These are phyloP conservation scores for Xestoiulus laeticollis DNA, from an alignment of 2,888 invertebrate genomes.

Conservation along the genomic window DNA sequence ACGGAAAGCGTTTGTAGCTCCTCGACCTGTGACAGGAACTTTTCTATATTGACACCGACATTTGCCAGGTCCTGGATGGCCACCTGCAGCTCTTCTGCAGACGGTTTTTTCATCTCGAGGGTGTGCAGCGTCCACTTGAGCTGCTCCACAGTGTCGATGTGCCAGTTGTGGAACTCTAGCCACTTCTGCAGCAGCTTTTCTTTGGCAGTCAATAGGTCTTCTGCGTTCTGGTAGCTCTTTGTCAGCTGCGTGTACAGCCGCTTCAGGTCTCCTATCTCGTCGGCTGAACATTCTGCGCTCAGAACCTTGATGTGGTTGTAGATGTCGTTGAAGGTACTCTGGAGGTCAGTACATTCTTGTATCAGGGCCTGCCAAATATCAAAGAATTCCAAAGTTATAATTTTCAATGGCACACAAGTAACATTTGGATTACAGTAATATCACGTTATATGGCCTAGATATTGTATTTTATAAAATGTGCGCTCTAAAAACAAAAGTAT, in stretches of 20 bases:
- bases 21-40: constrained; percentile 51
- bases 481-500: no score
- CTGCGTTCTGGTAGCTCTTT: constrained; percentile 74
- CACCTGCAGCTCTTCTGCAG: constrained; percentile 59
- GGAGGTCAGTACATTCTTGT: constrained; percentile 86
- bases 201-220: constrained; percentile 61
- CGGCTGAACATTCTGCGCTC: constrained; percentile 74
- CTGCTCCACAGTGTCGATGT: constrained; percentile 80
- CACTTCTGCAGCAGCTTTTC: constrained; percentile 69
- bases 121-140: constrained; percentile 71
- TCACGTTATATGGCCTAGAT: no score
- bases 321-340: constrained; percentile 78
- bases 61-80: constrained; percentile 49
- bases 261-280: constrained; percentile 77
- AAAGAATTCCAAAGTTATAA: neutral
- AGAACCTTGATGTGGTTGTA: constrained; percentile 85
- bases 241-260: constrained; percentile 80
- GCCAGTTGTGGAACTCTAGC: constrained; percentile 83
- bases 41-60: constrained; percentile 48
- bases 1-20: constrained; percentile 49
- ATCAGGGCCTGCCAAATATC: constrained; percentile 73
- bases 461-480: no score
- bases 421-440: no score
- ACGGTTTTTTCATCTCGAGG: constrained; percentile 64
- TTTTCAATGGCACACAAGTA: constrained; percentile 44